Base-by-base conservation (phyloP, 1,140 invertebrate species). In the Procambarus virginalis region DNA sequence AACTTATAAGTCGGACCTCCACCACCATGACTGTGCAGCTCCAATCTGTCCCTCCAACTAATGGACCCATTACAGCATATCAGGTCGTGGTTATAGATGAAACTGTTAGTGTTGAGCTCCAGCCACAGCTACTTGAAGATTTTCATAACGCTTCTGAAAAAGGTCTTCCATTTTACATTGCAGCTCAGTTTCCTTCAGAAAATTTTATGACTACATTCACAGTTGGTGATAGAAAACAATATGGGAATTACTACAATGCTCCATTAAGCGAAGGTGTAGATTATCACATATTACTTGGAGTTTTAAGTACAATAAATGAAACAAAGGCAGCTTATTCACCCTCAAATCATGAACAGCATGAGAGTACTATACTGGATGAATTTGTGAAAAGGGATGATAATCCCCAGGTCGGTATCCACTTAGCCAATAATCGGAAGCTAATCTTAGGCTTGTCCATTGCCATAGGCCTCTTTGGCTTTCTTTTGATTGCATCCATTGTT, bases 181-280 rank as follows among this genome's bases (percentile, higher is more conserved):
- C 97, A 34, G 97, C 96, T 2, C 96, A 97, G 93, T 94, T 98
- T 85, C 94, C 95, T 77, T 95, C 94, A 20, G 93, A 95, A 64
- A 90, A 89, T 68, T 92, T 91, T 86, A 68, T 88, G 93, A 83
- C 84, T 85, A 94, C 95, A 46, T 98, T 98, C 94, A 94, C 95
- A 6, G 95, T 98, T 76, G 97, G 97, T 17, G 96, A 98, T 94
- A 95, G 95, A 45, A 94, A 94, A 82, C 95, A 94, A 8, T 97
- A 97, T 93, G 96, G 96, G 90, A 95, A 95, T 0, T 98, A 96
- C 93, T 96, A 95, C 85, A 98, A 98, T 94, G 96, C 96, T 14
- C 97, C 97, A 2, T 93, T 98, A 45, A 60, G 85, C 17, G 83
- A 84, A 82, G 89, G 78, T 46, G 22, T 81, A 49, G 89, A 91